Evolutionary conservation across 2,888 invertebrate genomes (phyloP).

Genomic region (Tineola bisselliella): DNA sequence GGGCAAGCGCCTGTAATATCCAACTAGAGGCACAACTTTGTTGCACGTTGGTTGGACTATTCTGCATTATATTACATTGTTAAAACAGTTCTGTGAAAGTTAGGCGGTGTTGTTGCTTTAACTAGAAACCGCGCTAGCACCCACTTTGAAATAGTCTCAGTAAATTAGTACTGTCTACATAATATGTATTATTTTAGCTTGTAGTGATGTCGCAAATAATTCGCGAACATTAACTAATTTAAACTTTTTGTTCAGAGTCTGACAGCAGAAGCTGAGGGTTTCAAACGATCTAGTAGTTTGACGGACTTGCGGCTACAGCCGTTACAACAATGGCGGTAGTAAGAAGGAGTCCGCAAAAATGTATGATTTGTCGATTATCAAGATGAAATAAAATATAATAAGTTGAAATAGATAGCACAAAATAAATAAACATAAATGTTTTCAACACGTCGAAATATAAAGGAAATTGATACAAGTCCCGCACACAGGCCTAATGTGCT

Average conservation of each 20-base stretch:
- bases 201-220: too few relatives aligned
- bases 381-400: too few relatives aligned
- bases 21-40: background rate
- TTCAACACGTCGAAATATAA: background rate
- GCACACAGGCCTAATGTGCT: background rate
- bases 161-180: background rate
- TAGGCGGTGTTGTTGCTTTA: background rate
- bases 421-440: background rate
- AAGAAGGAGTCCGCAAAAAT: too few relatives aligned
- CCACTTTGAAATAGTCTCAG: background rate
- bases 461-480: slow-evolving; percentile 3
- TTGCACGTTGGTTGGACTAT: background rate
- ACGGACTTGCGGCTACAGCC: too few relatives aligned
- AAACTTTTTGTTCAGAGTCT: too few relatives aligned
- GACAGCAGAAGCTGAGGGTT: too few relatives aligned
- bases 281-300: too few relatives aligned
- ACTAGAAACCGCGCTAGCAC: background rate
- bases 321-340: too few relatives aligned
- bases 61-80: background rate
- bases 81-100: background rate
- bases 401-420: too few relatives aligned
- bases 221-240: too few relatives aligned
- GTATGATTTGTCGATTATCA: too few relatives aligned
- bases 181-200: background rate
- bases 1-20: background rate